These are phyloP conservation scores for Microtus richardsoni DNA, from an alignment of 2,113 vertebrate species.

Conservation along the genomic window DNA sequence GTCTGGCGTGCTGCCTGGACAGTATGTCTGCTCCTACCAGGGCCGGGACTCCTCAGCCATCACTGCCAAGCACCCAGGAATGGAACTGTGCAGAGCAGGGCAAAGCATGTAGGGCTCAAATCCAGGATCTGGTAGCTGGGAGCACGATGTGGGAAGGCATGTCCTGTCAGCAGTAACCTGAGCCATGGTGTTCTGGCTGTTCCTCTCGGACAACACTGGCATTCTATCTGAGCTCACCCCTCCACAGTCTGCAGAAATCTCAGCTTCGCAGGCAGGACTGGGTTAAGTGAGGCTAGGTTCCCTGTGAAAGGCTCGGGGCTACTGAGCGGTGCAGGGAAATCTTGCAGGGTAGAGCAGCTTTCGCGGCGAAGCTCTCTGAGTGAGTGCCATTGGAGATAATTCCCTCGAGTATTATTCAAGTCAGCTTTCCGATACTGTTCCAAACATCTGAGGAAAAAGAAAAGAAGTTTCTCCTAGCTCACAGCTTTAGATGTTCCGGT, in stretches of 20 bases:
- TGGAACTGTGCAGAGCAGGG: not conserved
- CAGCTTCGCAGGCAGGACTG: not conserved
- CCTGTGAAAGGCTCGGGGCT: accelerated
- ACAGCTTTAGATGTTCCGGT: not conserved
- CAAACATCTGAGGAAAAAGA: not conserved
- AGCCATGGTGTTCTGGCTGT: accelerated
- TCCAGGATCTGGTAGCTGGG: not conserved
- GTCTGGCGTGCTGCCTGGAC: not conserved
- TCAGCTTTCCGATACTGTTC: not conserved
- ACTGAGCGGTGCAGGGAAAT: accelerated
- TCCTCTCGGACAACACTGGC: not conserved
- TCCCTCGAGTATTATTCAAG: not conserved
- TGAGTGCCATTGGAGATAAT: accelerated
- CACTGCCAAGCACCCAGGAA: slow-evolving; percentile 58
- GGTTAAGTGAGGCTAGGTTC: no score
- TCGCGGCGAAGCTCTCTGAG: not conserved
- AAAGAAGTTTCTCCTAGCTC: not conserved
- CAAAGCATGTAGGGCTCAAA: slow-evolving; percentile 6
- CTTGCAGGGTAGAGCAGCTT: no score
- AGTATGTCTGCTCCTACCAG: not conserved
- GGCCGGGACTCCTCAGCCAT: slow-evolving; percentile 52
- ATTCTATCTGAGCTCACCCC: not conserved
- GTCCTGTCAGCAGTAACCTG: not conserved
- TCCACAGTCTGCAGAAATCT: not conserved
- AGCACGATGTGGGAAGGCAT: not conserved